Base-by-base conservation (phyloP, 2,797 vertebrate genomes). In the Zalophus californianus region DNA sequence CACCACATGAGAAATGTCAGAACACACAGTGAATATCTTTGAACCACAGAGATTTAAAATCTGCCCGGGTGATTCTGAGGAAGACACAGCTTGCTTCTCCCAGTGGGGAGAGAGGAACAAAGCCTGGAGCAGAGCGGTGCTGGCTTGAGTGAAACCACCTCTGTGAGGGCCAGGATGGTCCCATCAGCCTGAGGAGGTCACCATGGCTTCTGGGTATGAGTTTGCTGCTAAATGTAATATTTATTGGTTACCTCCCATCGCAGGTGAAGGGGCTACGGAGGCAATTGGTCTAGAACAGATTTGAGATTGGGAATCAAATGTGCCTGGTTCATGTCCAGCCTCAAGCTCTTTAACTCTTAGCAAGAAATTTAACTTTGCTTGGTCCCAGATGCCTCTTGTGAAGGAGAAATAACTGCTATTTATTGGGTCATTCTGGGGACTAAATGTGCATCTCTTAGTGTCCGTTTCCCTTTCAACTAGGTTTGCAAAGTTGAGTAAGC, bases 21-120 rank as follows among this genome's bases (percentile, higher is more conserved):
- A 95, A 96, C 97, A 97, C 41, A 75, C 92, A 86, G 87, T 13
- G 93, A 95, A 89, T 96, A n/a, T 60, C 97, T 98, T 98, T 96
- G 96, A 96, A 93, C 90, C 21, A 68, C 85, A 87, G 70, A 94
- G 82, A 91, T 86, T 94, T 97, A 75, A 93, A 96, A 72, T 92
- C 75, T 90, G 20, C 86, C 92, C 73, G 64, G 78, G 93, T 5
- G 84, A 80, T 92, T 94, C 87, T 92, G 90, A 97, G 72, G 52
- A 86, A 35, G 87, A 89, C 85, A 80, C 90, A 94, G 96, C 92
- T 96, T 91, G 90, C 79, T 48, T 94, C 35, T 32, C 4, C 82
- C 80, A 73, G 90, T 70, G 91, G 83, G 48, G 78, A 58, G 54
- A 72, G 44, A 79, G 64, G 77, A 97, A 85, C 89, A 96, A 94